phyloP scores from a whole-genome alignment of 2,888 invertebrate species.

The Venustoraphidia nigricollis region DNA sequence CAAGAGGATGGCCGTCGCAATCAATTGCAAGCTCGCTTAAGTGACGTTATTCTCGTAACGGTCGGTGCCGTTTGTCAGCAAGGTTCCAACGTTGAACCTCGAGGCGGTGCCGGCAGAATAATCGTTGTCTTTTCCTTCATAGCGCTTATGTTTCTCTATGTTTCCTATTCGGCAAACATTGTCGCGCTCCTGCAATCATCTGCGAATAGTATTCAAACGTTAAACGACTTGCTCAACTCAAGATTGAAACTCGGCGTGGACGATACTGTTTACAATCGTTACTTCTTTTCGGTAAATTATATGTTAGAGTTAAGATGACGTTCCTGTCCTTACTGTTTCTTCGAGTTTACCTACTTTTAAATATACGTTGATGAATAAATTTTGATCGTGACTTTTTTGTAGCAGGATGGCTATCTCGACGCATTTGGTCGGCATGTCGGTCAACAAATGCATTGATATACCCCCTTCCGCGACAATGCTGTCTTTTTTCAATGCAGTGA shows the following conservation, averaged over 20 bases:
- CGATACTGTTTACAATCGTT: conserved; percentile 34
- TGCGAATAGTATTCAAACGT: conserved; percentile 35
- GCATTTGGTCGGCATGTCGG: too few relatives aligned
- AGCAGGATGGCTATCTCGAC: too few relatives aligned
- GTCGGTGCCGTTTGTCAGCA: conserved; percentile 33
- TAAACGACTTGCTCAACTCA: conserved; percentile 37
- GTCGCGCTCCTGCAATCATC: conserved; percentile 50
- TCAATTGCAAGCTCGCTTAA: background rate
- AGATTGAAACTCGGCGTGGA: conserved; percentile 44
- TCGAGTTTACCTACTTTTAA: too few relatives aligned
- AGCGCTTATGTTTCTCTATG: conserved; percentile 39
- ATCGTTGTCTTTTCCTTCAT: conserved; percentile 20
- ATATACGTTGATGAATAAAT: too few relatives aligned
- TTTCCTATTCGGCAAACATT: conserved; percentile 51
- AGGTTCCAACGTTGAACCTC: conserved; percentile 28
- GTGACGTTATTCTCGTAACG: conserved; percentile 24
- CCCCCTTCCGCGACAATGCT: too few relatives aligned
- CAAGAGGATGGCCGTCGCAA: too few relatives aligned
- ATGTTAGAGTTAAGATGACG: background rate
- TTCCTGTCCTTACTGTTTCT: too few relatives aligned
- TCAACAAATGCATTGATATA: too few relatives aligned
- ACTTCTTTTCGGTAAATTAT: conserved; percentile 49
- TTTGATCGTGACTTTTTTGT: too few relatives aligned
- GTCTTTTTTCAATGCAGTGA: too few relatives aligned
- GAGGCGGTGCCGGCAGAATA: conserved; percentile 29